Evolutionary conservation across 2,888 invertebrate species (phyloP).

Genomic region (Bembecia ichneumoniformis): DNA sequence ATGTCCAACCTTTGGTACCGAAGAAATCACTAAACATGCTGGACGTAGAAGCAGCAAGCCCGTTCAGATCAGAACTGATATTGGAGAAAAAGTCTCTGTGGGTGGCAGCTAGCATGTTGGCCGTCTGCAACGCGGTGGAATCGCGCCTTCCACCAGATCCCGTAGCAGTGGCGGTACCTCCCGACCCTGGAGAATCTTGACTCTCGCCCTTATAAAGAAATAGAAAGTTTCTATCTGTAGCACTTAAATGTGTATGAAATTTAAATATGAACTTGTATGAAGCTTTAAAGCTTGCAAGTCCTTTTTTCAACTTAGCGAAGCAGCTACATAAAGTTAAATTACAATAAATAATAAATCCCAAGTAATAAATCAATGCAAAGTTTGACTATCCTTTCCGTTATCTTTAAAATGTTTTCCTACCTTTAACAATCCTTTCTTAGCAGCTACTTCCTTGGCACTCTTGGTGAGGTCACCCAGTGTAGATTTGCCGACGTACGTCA

Average conservation of each 20-base stretch:
- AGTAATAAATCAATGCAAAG: too few species aligned
- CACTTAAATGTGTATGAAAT: too few species aligned
- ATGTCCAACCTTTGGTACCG: slow-evolving; percentile 76
- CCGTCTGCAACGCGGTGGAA: slow-evolving; percentile 76
- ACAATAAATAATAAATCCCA: too few species aligned
- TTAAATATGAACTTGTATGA: too few species aligned
- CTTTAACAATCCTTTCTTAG: slow-evolving; percentile 88
- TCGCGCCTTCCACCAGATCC: slow-evolving; percentile 55
- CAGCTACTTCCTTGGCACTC: slow-evolving; percentile 89
- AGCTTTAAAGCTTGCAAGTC: too few species aligned
- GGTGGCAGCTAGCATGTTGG: slow-evolving; percentile 76
- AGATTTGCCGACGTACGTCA: slow-evolving; percentile 91
- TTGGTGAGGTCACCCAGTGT: slow-evolving; percentile 92
- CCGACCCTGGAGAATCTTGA: slow-evolving; percentile 38
- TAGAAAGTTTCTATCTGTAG: too few species aligned
- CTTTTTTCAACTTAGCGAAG: too few species aligned
- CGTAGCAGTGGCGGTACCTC: slow-evolving; percentile 3
- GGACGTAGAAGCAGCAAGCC: slow-evolving; percentile 91
- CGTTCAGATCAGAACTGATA: slow-evolving; percentile 93
- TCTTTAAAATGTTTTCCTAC: slow-evolving; percentile 38
- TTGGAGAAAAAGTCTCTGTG: slow-evolving; percentile 90
- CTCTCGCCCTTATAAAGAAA: slow-evolving; percentile 44
- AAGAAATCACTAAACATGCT: slow-evolving; percentile 96
- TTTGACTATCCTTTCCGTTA: neutral
- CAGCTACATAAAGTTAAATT: too few species aligned